These are phyloP conservation scores for Megalops atlanticus DNA, from an alignment of 2,113 vertebrate genomes.

Conservation along the genomic window DNA sequence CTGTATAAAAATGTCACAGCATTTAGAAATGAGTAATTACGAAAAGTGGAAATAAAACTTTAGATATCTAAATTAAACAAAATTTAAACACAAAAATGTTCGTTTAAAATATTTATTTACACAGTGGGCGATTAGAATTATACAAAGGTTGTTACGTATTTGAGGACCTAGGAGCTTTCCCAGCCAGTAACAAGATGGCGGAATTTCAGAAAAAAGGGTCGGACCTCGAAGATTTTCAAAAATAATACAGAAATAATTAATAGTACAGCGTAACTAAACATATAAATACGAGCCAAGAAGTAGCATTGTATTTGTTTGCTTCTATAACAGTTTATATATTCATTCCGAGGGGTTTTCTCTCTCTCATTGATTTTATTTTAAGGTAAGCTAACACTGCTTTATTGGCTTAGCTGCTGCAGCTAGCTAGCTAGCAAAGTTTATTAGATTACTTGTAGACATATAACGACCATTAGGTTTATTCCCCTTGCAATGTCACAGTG, in stretches of 20 bases:
- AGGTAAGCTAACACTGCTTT: conserved; percentile 13
- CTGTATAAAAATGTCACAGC: background rate
- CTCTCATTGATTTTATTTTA: conserved; percentile 10
- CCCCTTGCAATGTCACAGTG: background rate
- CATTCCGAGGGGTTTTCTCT: background rate
- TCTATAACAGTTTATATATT: background rate
- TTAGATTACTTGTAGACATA: background rate
- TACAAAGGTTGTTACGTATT: background rate
- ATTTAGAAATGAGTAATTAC: background rate
- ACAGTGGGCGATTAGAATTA: background rate
- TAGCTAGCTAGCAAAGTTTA: background rate
- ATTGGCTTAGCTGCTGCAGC: background rate
- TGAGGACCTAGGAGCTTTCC: conserved; percentile 18
- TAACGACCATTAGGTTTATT: background rate
- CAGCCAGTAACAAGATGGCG: conserved; percentile 70
- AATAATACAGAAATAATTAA: conserved; percentile 43
- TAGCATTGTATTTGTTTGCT: background rate
- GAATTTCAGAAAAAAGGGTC: conserved; percentile 62
- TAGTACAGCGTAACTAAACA: conserved; percentile 24
- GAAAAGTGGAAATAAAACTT: background rate
- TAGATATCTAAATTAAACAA: background rate
- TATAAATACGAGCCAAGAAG: conserved; percentile 13
- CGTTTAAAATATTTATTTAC: background rate
- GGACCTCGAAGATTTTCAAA: conserved; percentile 47
- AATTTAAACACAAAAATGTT: background rate